A percentile compares a stretch with the other conserved stretches of the same genome.
phyloP scores from a whole-genome alignment of 53 echinoderm and acorn worm species.

The Actinopyga echinites region DNA sequence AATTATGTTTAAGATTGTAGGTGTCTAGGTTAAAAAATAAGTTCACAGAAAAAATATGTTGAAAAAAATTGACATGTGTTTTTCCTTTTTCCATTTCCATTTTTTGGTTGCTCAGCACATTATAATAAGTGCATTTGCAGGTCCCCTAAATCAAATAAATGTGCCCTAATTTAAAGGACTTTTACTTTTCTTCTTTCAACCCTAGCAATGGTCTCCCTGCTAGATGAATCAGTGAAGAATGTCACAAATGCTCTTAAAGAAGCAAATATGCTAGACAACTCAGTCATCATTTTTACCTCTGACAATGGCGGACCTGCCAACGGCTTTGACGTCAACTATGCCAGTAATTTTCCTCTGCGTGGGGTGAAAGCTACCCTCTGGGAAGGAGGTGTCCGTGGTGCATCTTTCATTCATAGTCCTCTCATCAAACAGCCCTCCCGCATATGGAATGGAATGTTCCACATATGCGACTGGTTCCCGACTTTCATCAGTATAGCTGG shows the following conservation, averaged over 20 bases:
- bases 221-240: conserved; percentile 85
- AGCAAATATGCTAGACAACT: conserved; percentile 73
- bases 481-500: conserved; percentile 81
- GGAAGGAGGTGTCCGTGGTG: conserved; percentile 90
- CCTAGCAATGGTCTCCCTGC: conserved; percentile 79
- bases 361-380: conserved; percentile 79
- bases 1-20: too few relatives aligned
- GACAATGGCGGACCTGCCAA: conserved; percentile 92
- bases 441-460: conserved; percentile 75
- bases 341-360: conserved; percentile 86
- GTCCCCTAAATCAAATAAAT: too few relatives aligned
- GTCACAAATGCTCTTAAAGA: conserved; percentile 72
- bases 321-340: conserved; percentile 79
- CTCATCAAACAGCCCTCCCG: conserved; percentile 65
- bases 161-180: not conserved
- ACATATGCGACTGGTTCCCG: conserved; percentile 90
- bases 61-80: too few relatives aligned
- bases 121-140: too few relatives aligned
- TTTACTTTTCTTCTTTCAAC: not conserved
- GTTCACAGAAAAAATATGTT: too few relatives aligned
- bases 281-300: conserved; percentile 82
- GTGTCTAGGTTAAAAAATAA: too few relatives aligned
- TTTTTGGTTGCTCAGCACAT: too few relatives aligned
- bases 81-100: too few relatives aligned
- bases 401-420: conserved; percentile 69